phyloP scores from a whole-genome alignment of 2,113 vertebrate species.

The Carassius carassius region DNA sequence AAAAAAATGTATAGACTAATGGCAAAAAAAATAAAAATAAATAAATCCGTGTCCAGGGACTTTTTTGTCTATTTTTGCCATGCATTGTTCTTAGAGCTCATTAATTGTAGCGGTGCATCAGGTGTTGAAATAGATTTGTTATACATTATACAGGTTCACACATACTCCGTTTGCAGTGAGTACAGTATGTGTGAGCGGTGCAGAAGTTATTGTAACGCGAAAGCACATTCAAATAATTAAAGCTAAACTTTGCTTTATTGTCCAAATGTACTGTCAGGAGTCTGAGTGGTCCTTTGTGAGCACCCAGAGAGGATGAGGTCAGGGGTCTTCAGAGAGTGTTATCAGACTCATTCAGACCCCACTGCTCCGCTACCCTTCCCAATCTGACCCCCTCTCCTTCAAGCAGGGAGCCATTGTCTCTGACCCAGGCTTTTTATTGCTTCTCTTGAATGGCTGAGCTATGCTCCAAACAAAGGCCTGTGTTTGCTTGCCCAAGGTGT shows the following conservation, averaged over 20 bases:
- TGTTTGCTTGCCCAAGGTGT: conserved; percentile 55
- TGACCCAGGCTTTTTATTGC: conserved; percentile 30
- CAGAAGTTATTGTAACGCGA: too few species aligned
- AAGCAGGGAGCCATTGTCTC: conserved; percentile 41
- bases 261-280: not conserved
- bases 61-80: too few species aligned
- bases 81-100: too few species aligned
- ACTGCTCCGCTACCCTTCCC: conserved; percentile 4
- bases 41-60: too few species aligned
- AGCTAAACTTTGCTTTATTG: not conserved
- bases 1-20: too few species aligned
- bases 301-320: conserved; percentile 23
- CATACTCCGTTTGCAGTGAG: too few species aligned
- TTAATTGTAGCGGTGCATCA: too few species aligned
- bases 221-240: too few species aligned
- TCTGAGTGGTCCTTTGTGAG: not conserved
- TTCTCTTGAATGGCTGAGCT: conserved; percentile 43
- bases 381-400: conserved; percentile 31
- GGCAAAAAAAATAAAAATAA: too few species aligned
- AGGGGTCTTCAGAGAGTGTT: conserved; percentile 43
- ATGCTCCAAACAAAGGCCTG: conserved; percentile 49
- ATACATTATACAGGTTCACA: too few species aligned
- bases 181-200: too few species aligned
- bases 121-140: too few species aligned
- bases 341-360: conserved; percentile 33